Base-by-base conservation (phyloP, 92 coral and sea anemone species). In the Hydrozoanthus gracilis region DNA sequence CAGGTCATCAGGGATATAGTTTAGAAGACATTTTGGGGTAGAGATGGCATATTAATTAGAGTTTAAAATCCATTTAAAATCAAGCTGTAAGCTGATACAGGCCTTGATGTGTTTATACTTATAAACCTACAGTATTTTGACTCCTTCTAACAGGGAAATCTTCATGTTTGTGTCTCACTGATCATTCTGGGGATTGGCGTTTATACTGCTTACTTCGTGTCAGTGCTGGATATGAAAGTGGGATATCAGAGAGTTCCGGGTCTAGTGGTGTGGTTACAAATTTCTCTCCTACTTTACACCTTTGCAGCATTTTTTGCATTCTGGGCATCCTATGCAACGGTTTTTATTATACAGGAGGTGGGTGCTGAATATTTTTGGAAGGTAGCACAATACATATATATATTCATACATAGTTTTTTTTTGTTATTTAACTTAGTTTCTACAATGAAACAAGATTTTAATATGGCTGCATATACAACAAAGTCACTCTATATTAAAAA, bases 241-340 rank as follows among this genome's bases (percentile, higher is more conserved):
- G 85, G 85, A 3, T 80, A 80, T 13, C 44, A 80, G 11, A 80
- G n/a, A 39, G 85, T 18, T 16, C 85, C 85, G 12, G 74, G 85
- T 4, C 18, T 80, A 39, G 52, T 80, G 17, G 9, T 66, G 8
- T 80, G 73, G 18, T 46, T 80, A 65, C 74, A 80, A 18, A 46
- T 80, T 16, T 80, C 85, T 15, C 72, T 80, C 47, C 20, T 80
- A n/a, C 8, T 47, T 48, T 80, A 80, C 74, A 80, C 74, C 0
- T 11, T 80, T 47, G 74, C 85, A 80, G 73, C 85, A 17, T 80
- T 80, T 56, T 16, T 62, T 65, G 73, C 85, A 17, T 80, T 80
- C 74, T 64, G 73, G 85, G 85, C 74, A 47, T 80, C 85, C 85
- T 80, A 80, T 49, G 85, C 85, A 48, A 80, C 85, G 6, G 85